These are phyloP conservation scores for Tuberolachnus salignus DNA, from an alignment of 2,888 invertebrate species.

Conservation along the genomic window DNA sequence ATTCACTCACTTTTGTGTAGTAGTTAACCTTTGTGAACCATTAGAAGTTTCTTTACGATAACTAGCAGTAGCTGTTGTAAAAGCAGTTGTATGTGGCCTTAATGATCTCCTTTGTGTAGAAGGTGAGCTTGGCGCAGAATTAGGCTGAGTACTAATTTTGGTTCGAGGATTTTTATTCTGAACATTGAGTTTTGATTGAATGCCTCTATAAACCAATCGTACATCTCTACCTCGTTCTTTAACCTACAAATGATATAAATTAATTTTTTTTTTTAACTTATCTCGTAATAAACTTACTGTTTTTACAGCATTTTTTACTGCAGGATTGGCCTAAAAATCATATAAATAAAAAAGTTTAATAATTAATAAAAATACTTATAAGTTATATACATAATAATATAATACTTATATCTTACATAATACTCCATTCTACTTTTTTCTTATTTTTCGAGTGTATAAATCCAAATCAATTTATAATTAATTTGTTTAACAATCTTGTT, in stretches of 20 bases:
- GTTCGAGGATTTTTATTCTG: conserved; percentile 61
- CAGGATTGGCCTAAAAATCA: conserved; percentile 85
- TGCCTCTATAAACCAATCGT: conserved; percentile 78
- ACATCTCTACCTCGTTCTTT: conserved; percentile 77
- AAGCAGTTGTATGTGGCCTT: conserved; percentile 57
- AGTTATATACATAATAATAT: too few relatives aligned
- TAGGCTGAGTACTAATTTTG: conserved; percentile 61
- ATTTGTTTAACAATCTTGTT: too few relatives aligned
- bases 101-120: conserved; percentile 61
- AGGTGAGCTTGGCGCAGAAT: conserved; percentile 73
- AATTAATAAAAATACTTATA: not conserved
- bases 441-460: too few relatives aligned
- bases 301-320: conserved; percentile 90
- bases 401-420: too few relatives aligned
- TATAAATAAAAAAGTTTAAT: conserved; percentile 58
- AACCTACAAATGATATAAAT: conserved; percentile 65
- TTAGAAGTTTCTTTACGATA: conserved; percentile 57
- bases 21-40: conserved; percentile 33
- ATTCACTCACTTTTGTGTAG: conserved; percentile 12
- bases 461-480: too few relatives aligned
- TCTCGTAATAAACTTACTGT: conserved; percentile 73
- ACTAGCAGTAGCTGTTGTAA: conserved; percentile 57
- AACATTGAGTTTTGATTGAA: conserved; percentile 69
- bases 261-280: not conserved
- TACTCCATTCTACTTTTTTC: too few relatives aligned